phyloP scores from a whole-genome alignment of 2,888 invertebrate genomes.

The Dorcus parallelipipedus region DNA sequence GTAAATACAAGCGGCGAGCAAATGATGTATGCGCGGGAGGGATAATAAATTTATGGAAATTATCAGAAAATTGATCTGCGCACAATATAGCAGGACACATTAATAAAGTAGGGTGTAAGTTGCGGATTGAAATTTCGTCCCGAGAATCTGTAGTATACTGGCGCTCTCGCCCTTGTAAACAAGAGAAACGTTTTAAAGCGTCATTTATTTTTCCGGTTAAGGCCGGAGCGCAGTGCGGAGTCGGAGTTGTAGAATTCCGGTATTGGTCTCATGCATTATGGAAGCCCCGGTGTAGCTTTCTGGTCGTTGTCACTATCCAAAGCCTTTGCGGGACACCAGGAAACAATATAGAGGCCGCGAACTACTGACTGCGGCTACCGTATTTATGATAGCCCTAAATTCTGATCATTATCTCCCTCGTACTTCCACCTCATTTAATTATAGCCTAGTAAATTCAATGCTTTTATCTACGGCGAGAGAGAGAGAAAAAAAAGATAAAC shows the following conservation, averaged over 20 bases:
- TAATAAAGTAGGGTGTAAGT: constrained; percentile 9
- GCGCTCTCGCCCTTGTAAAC: constrained; percentile 10
- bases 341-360: constrained; percentile 28
- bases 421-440: too few species aligned
- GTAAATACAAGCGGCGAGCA: not conserved
- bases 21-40: not conserved
- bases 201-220: constrained; percentile 23
- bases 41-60: constrained; percentile 1
- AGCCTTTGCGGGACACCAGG: constrained; percentile 27
- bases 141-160: constrained; percentile 1
- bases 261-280: constrained; percentile 33
- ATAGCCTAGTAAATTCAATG: too few species aligned
- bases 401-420: too few species aligned
- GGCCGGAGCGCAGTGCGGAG: constrained; percentile 15
- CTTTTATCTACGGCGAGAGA: too few species aligned
- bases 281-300: constrained; percentile 26
- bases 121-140: constrained; percentile 10
- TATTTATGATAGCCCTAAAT: constrained; percentile 1
- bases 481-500: too few species aligned
- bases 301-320: constrained; percentile 26
- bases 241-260: constrained; percentile 20
- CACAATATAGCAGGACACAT: constrained; percentile 8
- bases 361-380: constrained; percentile 6
- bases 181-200: constrained; percentile 26
- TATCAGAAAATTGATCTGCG: constrained; percentile 23